These are phyloP conservation scores for Conger conger DNA, from an alignment of 2,113 vertebrate species.

Conservation along the genomic window DNA sequence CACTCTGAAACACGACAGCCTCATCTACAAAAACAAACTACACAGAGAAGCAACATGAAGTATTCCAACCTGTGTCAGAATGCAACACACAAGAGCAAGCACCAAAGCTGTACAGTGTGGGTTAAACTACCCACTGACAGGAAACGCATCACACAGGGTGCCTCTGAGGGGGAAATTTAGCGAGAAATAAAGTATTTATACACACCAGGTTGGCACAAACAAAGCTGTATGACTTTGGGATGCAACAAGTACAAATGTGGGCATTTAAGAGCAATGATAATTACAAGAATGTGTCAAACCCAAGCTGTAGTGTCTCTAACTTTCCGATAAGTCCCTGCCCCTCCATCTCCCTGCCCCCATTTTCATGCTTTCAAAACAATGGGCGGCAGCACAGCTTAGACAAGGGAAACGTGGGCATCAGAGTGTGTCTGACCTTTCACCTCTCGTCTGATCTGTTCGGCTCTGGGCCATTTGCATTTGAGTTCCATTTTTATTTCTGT, in stretches of 20 bases:
- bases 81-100: background rate
- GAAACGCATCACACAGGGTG: background rate
- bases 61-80: background rate
- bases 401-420: background rate
- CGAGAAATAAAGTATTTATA: background rate
- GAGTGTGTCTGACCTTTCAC: background rate
- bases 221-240: background rate
- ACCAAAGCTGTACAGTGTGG: background rate
- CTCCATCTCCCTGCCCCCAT: background rate
- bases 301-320: background rate
- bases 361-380: background rate
- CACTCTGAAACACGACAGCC: background rate
- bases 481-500: no score
- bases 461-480: no score
- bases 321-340: background rate
- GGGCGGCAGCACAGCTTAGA: background rate
- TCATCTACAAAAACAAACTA: background rate
- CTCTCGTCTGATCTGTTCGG: background rate
- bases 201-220: background rate
- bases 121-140: background rate
- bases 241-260: background rate
- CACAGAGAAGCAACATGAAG: background rate
- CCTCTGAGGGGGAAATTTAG: background rate
- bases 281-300: no score
- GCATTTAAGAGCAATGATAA: background rate